phyloP scores from a whole-genome alignment of 2,113 vertebrate species.

The Octodon degus region DNA sequence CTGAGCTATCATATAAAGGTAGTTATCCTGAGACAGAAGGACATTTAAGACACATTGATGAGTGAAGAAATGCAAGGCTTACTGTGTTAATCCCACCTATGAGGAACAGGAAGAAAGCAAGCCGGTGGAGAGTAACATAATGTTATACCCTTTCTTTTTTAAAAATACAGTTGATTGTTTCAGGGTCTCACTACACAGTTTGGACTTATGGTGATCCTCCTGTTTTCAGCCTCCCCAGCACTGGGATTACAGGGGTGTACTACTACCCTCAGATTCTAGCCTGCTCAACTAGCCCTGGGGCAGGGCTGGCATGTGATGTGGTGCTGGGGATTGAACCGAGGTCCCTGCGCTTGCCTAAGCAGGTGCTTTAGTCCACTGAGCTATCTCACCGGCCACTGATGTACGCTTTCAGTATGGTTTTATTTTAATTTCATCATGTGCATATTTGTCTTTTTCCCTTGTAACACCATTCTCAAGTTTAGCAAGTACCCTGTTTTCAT shows the following conservation, averaged over 20 bases:
- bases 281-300: too few relatives aligned
- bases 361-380: too few relatives aligned
- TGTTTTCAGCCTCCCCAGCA: too few relatives aligned
- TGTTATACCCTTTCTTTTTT: background rate
- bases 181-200: too few relatives aligned
- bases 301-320: too few relatives aligned
- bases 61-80: conserved; percentile 43
- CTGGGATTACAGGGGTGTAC: too few relatives aligned
- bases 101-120: background rate
- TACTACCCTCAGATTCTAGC: too few relatives aligned
- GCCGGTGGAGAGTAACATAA: background rate
- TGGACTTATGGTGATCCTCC: too few relatives aligned
- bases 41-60: conserved; percentile 15
- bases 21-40: conserved; percentile 36
- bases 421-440: background rate
- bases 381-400: background rate
- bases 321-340: too few relatives aligned
- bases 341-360: too few relatives aligned
- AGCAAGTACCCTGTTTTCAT: background rate
- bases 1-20: background rate
- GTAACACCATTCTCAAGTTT: conserved; percentile 31
- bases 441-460: background rate
- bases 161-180: too few relatives aligned
- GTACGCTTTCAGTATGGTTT: background rate
- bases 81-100: background rate